phyloP scores from a whole-genome alignment of 2,113 vertebrate species.

The Grammomys surdaster region DNA sequence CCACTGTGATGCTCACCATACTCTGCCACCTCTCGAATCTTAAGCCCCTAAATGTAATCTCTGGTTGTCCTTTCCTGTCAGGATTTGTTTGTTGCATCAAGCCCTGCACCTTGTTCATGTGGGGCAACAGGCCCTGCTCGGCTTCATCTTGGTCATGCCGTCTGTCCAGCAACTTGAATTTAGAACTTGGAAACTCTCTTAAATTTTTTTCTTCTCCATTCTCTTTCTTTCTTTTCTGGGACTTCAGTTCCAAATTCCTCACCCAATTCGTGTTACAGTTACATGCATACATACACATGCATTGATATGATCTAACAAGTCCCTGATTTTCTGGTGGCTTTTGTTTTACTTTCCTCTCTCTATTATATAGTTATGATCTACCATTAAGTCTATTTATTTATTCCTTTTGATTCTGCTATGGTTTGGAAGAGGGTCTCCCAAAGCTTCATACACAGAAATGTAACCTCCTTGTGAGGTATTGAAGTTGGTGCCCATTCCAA shows the following conservation, averaged over 20 bases:
- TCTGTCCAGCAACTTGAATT: background rate
- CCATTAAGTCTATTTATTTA: background rate
- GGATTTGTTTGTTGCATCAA: background rate
- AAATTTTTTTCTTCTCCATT: background rate
- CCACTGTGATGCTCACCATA: background rate
- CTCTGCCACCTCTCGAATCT: background rate
- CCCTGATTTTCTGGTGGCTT: background rate
- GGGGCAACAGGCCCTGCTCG: too few relatives aligned
- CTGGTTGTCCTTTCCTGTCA: background rate
- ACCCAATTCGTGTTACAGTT: background rate
- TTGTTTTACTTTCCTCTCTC: background rate
- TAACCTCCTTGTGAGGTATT: background rate
- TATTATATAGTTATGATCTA: background rate
- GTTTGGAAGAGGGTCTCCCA: background rate
- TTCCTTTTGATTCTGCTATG: background rate
- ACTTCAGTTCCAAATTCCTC: background rate
- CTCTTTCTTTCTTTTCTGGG: background rate
- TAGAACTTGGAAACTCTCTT: background rate
- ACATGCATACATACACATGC: background rate
- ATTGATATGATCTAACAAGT: background rate
- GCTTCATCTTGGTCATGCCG: background rate
- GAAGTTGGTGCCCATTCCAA: background rate
- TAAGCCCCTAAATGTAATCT: background rate
- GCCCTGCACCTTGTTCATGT: background rate
- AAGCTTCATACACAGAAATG: background rate